Evolutionary conservation across 2,797 vertebrate genomes (phyloP).

Genomic region (Nyctalus aviator): DNA sequence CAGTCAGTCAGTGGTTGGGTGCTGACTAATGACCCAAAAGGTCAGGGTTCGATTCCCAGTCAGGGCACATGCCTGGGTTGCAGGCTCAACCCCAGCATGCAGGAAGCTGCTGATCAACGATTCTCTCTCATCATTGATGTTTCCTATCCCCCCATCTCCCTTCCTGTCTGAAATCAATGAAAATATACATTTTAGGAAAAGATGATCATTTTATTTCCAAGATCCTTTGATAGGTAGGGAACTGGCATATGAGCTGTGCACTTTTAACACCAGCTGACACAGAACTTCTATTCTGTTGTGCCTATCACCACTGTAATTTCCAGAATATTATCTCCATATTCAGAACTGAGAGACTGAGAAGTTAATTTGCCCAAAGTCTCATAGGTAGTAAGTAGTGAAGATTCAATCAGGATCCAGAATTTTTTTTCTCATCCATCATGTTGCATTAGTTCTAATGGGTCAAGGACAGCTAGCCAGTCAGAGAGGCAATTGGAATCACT

Average conservation of each 20-base stretch:
- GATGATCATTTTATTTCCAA: background rate
- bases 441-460: conserved; percentile 5
- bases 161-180: no score
- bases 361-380: background rate
- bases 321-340: no score
- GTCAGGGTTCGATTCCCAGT: no score
- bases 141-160: no score
- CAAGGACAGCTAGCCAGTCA: conserved; percentile 19
- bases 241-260: background rate
- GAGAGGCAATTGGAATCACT: background rate
- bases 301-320: background rate
- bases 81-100: no score
- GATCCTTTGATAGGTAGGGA: background rate
- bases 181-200: background rate
- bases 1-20: no score
- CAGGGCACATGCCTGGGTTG: no score
- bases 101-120: no score
- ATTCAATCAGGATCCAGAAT: background rate
- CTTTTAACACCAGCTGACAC: background rate
- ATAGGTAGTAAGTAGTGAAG: background rate
- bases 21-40: no score
- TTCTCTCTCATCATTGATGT: no score
- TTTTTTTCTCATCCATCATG: background rate
- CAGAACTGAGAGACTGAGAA: background rate
- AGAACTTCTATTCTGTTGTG: background rate